Conservation (phyloP, 2,797 vertebrate species). For the Coilia nasus region DNA sequence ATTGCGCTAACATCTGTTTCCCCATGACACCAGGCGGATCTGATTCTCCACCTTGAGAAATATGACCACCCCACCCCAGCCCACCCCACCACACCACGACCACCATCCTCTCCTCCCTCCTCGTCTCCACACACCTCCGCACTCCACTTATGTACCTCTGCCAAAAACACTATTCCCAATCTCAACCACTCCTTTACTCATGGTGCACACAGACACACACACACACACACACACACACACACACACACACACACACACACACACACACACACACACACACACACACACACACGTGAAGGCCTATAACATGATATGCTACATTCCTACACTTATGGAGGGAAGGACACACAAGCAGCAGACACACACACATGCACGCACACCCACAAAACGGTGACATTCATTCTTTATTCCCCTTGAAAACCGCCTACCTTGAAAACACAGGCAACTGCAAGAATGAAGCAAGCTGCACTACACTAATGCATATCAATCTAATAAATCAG, state of each 20-base stretch:
- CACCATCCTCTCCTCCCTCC: conserved; percentile 15
- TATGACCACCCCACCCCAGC: no score
- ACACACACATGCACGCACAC: not conserved
- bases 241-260: conserved; percentile 1
- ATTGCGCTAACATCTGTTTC: conserved; percentile 20
- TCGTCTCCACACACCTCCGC: conserved; percentile 9
- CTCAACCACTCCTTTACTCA: not conserved
- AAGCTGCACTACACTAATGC: conserved; percentile 49
- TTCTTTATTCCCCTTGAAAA: conserved; percentile 9
- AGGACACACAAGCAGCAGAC: not conserved
- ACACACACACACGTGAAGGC: not conserved
- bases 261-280: conserved; percentile 22
- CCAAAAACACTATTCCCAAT: no score
- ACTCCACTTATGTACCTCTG: no score
- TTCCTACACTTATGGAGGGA: not conserved
- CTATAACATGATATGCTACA: not conserved
- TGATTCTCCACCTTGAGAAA: not conserved
- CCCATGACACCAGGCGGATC: not conserved
- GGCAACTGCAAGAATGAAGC: not conserved
- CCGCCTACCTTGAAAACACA: not conserved
- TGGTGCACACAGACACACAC: conserved; percentile 10
- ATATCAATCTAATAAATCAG: conserved; percentile 54
- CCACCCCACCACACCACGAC: not conserved
- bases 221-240: not conserved
- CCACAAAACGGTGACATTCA: not conserved